A percentile compares a stretch with the other conserved stretches of the same genome.
Evolutionary conservation across 2,888 invertebrate species (phyloP).

Genomic region (Melanophora roralis): DNA sequence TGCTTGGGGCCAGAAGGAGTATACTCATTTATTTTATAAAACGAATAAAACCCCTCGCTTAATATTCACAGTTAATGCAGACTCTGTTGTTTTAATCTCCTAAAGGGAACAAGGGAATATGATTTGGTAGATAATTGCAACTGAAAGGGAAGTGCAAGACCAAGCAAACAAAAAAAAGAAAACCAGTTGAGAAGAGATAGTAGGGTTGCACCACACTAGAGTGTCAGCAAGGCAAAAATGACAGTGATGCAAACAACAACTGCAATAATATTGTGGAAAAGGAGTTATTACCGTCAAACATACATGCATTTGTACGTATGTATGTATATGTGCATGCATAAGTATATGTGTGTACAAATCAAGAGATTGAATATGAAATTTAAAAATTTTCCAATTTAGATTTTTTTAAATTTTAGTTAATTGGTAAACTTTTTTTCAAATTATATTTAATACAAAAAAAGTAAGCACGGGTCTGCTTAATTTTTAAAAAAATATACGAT

Average conservation of each 20-base stretch:
- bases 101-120: constrained; percentile 46
- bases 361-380: neutral
- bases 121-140: neutral
- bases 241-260: constrained; percentile 23
- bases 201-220: neutral
- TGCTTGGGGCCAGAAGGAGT: neutral
- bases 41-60: neutral
- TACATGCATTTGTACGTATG: neutral
- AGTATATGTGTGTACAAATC: neutral
- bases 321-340: no score
- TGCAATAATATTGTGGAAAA: constrained; percentile 14
- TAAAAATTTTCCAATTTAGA: constrained; percentile 20
- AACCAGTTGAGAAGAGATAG: no score
- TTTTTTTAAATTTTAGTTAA: no score
- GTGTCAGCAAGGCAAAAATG: constrained; percentile 36
- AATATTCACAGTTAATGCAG: constrained; percentile 8
- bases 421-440: no score
- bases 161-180: neutral
- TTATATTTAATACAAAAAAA: no score
- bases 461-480: no score
- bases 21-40: neutral
- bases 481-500: no score
- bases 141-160: neutral
- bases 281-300: constrained; percentile 39
- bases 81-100: constrained; percentile 52